Conservation (phyloP, 2,797 vertebrate genomes). For the Hoplostethus atlanticus region DNA sequence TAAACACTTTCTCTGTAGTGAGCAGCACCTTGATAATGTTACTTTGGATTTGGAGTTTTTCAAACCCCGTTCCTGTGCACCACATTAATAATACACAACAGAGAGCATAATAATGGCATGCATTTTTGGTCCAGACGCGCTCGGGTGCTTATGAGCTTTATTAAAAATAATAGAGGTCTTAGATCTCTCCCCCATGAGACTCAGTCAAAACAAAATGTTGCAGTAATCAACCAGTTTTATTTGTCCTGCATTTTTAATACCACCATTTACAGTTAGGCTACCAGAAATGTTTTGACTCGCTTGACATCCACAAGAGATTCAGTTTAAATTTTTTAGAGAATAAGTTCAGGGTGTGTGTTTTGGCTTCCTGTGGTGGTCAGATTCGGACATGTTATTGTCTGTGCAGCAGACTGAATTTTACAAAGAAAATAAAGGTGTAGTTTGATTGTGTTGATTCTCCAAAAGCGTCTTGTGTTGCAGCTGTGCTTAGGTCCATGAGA, state of each 20-base stretch:
- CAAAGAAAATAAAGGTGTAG: conserved; percentile 12
- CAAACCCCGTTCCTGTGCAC: conserved; percentile 35
- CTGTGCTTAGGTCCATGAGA: conserved; percentile 13
- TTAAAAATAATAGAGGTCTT: conserved; percentile 34
- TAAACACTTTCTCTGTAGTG: conserved; percentile 31
- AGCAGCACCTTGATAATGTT: conserved; percentile 35
- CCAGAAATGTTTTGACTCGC: conserved; percentile 21
- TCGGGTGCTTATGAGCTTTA: conserved; percentile 17
- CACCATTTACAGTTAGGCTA: not conserved
- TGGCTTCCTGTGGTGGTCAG: not conserved
- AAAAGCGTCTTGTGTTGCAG: conserved; percentile 10
- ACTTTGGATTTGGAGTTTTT: conserved; percentile 42
- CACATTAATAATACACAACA: conserved; percentile 62
- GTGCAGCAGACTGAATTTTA: conserved; percentile 6
- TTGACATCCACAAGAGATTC: conserved; percentile 3
- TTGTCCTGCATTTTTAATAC: conserved; percentile 20
- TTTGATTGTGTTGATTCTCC: conserved; percentile 17
- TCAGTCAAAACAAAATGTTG: conserved; percentile 31
- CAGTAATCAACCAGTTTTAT: conserved; percentile 20
- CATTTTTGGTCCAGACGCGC: conserved; percentile 22
- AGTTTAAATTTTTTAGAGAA: not conserved
- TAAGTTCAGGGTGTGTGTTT: not conserved
- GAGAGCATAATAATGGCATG: conserved; percentile 30
- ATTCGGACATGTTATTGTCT: conserved; percentile 22
- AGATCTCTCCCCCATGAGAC: conserved; percentile 36